Evolutionary conservation across 2,888 invertebrate genomes (phyloP).

Genomic region (Microctonus brassicae): DNA sequence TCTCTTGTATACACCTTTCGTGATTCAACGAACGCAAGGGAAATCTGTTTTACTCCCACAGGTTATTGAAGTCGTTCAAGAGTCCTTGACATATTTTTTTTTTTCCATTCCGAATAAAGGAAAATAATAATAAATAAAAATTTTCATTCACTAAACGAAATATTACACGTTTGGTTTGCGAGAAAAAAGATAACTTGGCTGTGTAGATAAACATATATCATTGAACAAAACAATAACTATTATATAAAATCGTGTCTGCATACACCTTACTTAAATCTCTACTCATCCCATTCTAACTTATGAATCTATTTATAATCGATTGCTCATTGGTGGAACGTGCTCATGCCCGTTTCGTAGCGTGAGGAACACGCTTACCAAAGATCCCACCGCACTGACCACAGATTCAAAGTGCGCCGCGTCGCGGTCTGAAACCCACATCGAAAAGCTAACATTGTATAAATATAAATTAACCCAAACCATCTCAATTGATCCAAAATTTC

Average conservation of each 20-base stretch:
- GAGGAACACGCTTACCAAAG: slow-evolving; percentile 1
- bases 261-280: neutral
- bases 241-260: neutral
- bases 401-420: slow-evolving; percentile 1
- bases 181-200: too few relatives aligned
- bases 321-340: slow-evolving; percentile 25
- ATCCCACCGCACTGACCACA: slow-evolving; percentile 10
- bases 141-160: neutral
- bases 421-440: slow-evolving; percentile 1
- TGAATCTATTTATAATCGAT: slow-evolving; percentile 34
- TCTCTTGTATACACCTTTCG: neutral
- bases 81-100: neutral
- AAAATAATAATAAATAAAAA: neutral
- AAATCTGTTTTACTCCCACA: slow-evolving; percentile 26
- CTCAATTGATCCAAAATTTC: neutral
- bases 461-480: neutral
- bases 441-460: neutral
- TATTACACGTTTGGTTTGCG: neutral
- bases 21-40: slow-evolving; percentile 19
- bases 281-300: slow-evolving; percentile 9
- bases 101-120: neutral
- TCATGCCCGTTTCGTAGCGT: neutral
- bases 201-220: too few relatives aligned
- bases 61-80: slow-evolving; percentile 17
- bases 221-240: too few relatives aligned